phyloP scores from a whole-genome alignment of 2,113 vertebrate species.

The Cheilinus undulatus region DNA sequence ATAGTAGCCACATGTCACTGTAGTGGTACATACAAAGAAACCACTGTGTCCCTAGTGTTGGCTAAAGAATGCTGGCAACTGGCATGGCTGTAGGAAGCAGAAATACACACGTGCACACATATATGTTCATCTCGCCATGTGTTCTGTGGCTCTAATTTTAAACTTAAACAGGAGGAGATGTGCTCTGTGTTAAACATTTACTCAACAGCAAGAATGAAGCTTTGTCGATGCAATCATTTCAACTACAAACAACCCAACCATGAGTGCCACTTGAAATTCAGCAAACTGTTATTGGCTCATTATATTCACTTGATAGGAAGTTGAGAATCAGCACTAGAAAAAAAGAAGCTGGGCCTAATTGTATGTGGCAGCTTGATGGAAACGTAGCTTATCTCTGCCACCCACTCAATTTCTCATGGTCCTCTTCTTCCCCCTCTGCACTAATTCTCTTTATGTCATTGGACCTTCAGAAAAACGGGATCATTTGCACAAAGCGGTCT shows the following conservation, averaged over 20 bases:
- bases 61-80: constrained; percentile 66
- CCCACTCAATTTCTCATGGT: constrained; percentile 56
- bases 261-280: constrained; percentile 40
- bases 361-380: constrained; percentile 60
- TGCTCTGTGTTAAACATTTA: constrained; percentile 20
- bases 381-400: constrained; percentile 57
- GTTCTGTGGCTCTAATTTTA: constrained; percentile 58
- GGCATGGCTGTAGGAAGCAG: constrained; percentile 33
- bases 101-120: constrained; percentile 40
- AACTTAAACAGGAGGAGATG: background rate
- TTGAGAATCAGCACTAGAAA: constrained; percentile 50
- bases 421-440: constrained; percentile 21
- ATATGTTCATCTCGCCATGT: constrained; percentile 24
- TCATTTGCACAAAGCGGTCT: constrained; percentile 22
- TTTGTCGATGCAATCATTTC: constrained; percentile 10
- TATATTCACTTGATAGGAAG: constrained; percentile 61
- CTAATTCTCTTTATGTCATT: constrained; percentile 45
- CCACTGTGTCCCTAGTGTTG: constrained; percentile 36
- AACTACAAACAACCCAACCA: constrained; percentile 29
- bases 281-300: constrained; percentile 52
- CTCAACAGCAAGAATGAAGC: constrained; percentile 14
- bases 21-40: constrained; percentile 31
- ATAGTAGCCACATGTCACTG: constrained; percentile 40
- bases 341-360: constrained; percentile 57
- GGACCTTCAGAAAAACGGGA: constrained; percentile 48